Percentiles rank a stretch among this genome's conserved stretches.
These are phyloP conservation scores for Macrosteles quadrilineatus DNA, from an alignment of 1,140 invertebrate genomes.

Conservation along the genomic window DNA sequence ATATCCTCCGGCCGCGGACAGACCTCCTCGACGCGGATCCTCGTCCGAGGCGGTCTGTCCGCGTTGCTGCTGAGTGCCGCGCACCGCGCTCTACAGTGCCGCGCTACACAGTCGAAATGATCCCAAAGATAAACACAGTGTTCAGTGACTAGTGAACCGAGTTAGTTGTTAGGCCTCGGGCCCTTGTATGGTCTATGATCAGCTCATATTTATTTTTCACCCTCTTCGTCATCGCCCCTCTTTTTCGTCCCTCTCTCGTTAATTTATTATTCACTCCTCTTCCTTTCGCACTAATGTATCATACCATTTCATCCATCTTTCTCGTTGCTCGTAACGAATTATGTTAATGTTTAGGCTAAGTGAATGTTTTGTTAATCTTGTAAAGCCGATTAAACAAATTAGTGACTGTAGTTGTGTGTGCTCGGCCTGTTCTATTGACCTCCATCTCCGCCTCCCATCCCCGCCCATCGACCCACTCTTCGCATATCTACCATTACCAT, in stretches of 20 bases:
- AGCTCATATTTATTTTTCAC: slow-evolving; percentile 33
- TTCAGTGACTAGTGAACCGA: slow-evolving; percentile 2
- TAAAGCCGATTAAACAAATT: slow-evolving; percentile 11
- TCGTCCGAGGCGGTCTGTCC: not conserved
- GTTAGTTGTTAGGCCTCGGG: slow-evolving; percentile 15
- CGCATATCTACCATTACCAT: no score
- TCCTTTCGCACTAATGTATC: slow-evolving; percentile 21
- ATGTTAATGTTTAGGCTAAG: slow-evolving; percentile 4
- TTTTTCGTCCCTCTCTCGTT: slow-evolving; percentile 17
- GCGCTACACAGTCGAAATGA: slow-evolving; percentile 25
- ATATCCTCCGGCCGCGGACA: slow-evolving; percentile 25
- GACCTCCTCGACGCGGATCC: not conserved
- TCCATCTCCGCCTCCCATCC: not conserved
- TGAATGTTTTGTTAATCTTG: slow-evolving; percentile 18
- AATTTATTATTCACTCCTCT: slow-evolving; percentile 22
- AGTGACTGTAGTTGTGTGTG: not conserved
- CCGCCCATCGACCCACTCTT: no score
- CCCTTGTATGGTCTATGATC: slow-evolving; percentile 34
- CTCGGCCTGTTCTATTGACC: not conserved
- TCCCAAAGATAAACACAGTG: slow-evolving; percentile 32
- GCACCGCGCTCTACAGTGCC: not conserved
- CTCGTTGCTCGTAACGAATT: not conserved
- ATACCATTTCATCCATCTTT: slow-evolving; percentile 17
- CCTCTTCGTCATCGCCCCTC: slow-evolving; percentile 13
- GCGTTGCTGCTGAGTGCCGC: not conserved